phyloP scores from a whole-genome alignment of 2,113 vertebrate genomes.

The Micronycteris hirsuta region DNA sequence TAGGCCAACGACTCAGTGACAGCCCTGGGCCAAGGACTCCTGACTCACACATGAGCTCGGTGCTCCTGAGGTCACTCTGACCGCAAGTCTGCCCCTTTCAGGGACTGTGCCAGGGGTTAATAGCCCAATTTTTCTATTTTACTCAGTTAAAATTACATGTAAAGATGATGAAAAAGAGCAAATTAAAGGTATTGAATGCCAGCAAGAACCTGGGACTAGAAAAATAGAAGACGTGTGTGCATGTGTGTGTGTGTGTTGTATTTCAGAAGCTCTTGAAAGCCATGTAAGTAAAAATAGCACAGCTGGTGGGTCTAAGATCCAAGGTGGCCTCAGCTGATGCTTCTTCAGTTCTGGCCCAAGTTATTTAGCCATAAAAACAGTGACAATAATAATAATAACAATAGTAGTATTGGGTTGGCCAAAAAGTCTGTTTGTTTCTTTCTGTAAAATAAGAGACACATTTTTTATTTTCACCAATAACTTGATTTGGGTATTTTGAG shows the following conservation, averaged over 20 bases:
- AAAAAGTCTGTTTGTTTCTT: no score
- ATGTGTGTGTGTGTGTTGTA: not conserved
- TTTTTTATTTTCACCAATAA: no score
- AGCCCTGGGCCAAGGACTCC: not conserved
- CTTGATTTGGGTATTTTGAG: no score
- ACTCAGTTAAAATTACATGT: not conserved
- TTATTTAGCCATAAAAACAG: not conserved
- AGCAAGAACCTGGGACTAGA: not conserved
- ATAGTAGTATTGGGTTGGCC: not conserved
- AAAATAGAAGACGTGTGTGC: not conserved
- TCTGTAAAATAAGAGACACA: no score
- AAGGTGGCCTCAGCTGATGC: not conserved
- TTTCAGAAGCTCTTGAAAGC: not conserved
- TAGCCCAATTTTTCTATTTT: not conserved
- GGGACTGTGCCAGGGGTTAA: not conserved
- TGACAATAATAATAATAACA: not conserved
- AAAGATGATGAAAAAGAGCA: not conserved
- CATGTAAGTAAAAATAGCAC: not conserved
- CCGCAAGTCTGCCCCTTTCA: fast-evolving
- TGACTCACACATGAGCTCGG: not conserved
- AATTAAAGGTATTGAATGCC: not conserved
- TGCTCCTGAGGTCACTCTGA: not conserved
- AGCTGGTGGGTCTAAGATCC: not conserved
- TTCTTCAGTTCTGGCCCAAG: not conserved
- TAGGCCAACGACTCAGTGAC: not conserved